Conservation (phyloP, 2,797 vertebrate species). For the Macropus fuliginosus region DNA sequence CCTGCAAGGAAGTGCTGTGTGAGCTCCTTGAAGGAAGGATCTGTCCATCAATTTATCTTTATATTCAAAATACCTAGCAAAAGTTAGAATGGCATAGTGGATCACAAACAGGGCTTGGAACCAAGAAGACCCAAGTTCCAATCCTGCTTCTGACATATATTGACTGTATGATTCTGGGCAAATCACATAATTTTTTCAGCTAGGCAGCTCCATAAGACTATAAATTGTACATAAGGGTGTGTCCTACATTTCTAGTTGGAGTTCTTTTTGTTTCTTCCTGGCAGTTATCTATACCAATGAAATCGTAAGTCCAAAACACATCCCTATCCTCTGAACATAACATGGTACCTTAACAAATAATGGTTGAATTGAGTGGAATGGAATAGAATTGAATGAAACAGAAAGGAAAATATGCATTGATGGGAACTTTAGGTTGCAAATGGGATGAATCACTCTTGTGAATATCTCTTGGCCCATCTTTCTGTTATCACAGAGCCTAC, state of each 20-base stretch:
- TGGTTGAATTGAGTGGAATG: background rate
- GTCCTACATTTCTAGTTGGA: background rate
- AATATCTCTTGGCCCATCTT: background rate
- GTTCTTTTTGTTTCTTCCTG: background rate
- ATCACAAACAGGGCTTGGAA: background rate
- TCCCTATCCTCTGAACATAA: background rate
- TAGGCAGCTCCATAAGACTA: background rate
- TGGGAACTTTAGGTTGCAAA: background rate
- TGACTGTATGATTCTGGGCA: background rate
- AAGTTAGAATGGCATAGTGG: background rate
- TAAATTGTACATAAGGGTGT: background rate
- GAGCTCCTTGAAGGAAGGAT: background rate
- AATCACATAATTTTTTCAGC: background rate
- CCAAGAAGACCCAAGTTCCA: background rate
- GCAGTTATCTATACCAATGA: background rate
- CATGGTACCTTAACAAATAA: background rate
- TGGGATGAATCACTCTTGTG: background rate
- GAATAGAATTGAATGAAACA: background rate
- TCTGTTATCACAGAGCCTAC: background rate
- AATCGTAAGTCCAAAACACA: background rate
- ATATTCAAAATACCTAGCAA: background rate
- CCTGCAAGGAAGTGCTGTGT: background rate
- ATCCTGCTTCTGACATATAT: background rate
- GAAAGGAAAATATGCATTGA: background rate
- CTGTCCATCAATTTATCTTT: background rate